A percentile compares a stretch with the other conserved stretches of the same genome.
phyloP scores from a whole-genome alignment of 1,140 invertebrate genomes.

The Cephus cinctus region DNA sequence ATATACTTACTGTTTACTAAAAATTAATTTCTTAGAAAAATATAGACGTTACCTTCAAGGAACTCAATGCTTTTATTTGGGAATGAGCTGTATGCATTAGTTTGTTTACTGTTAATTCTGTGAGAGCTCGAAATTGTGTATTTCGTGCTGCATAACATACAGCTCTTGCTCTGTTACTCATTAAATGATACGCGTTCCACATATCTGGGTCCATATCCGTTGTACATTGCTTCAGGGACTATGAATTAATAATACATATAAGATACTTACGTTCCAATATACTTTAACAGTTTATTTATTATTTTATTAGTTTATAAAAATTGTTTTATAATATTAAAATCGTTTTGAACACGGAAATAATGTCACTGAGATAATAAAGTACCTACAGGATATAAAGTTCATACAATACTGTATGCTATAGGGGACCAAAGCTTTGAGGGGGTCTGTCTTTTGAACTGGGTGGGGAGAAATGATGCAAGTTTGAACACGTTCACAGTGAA shows the following conservation, averaged over 20 bases:
- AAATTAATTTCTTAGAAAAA: background rate
- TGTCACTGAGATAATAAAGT: too few relatives aligned
- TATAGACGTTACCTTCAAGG: conserved; percentile 45
- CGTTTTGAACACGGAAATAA: too few relatives aligned
- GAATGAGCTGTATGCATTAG: conserved; percentile 59
- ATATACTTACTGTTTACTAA: conserved; percentile 11
- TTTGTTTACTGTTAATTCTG: conserved; percentile 69
- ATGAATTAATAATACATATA: conserved; percentile 14
- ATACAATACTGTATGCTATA: too few relatives aligned
- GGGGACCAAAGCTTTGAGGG: background rate
- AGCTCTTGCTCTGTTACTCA: conserved; percentile 67
- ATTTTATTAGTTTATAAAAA: background rate
- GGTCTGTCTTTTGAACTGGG: background rate
- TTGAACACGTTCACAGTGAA: conserved; percentile 26
- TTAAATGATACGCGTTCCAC: conserved; percentile 73
- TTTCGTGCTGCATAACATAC: conserved; percentile 68
- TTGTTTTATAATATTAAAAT: background rate
- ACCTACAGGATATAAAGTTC: too few relatives aligned
- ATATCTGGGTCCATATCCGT: conserved; percentile 66
- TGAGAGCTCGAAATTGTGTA: conserved; percentile 65
- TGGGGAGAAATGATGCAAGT: conserved; percentile 32
- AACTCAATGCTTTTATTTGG: conserved; percentile 43
- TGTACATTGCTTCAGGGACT: conserved; percentile 65
- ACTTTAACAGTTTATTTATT: too few relatives aligned
- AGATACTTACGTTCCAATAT: conserved; percentile 3